Conservation (phyloP, 2,797 vertebrate genomes). For the Platalea minor region DNA sequence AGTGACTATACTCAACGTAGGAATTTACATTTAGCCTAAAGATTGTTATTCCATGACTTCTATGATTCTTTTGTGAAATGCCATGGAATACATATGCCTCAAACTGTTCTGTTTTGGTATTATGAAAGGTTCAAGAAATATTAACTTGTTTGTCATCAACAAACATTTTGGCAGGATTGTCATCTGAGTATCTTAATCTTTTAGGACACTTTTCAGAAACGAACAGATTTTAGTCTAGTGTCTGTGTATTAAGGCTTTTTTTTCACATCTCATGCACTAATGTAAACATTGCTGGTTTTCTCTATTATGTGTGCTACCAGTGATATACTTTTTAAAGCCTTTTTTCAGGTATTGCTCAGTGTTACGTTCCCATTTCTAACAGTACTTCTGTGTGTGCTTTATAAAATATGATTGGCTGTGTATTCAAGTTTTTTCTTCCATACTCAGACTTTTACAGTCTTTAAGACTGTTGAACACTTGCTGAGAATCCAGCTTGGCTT, state of each 20-base stretch:
- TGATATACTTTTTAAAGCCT: background rate
- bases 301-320: background rate
- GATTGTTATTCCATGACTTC: background rate
- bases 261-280: background rate
- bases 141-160: background rate
- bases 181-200: background rate
- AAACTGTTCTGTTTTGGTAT: background rate
- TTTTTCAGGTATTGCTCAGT: background rate
- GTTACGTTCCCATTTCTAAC: background rate
- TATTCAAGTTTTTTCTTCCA: background rate
- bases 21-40: background rate
- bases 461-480: background rate
- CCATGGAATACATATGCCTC: background rate
- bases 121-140: background rate
- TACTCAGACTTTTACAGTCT: background rate
- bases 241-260: background rate
- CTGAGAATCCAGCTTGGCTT: constrained; percentile 3
- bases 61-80: background rate
- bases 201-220: background rate
- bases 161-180: background rate
- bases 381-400: background rate
- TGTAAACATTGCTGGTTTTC: background rate
- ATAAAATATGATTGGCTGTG: background rate
- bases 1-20: background rate
- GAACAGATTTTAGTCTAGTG: background rate